A percentile compares a stretch with the other conserved stretches of the same genome.
Evolutionary conservation across 2,113 vertebrate genomes (phyloP).

Genomic region (Ailurus styani): DNA sequence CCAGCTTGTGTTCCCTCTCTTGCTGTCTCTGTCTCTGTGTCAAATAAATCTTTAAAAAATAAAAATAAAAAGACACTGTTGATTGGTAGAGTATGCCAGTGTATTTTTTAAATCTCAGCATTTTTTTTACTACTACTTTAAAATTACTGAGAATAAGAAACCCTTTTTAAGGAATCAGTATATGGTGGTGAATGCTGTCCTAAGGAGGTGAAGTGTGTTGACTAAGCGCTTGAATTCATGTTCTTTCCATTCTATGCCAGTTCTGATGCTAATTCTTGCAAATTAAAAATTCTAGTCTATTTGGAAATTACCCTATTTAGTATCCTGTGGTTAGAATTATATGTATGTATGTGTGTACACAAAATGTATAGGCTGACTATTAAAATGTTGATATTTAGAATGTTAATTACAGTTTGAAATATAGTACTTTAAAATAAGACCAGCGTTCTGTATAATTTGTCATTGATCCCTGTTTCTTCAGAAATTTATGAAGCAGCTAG

Average conservation of each 20-base stretch:
- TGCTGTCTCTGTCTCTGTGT: no score
- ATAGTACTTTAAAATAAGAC: background rate
- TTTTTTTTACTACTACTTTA: conserved; percentile 18
- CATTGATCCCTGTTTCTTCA: background rate
- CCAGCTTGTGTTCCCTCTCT: no score
- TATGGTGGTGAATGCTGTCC: background rate
- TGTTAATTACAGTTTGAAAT: background rate
- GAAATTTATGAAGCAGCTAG: background rate
- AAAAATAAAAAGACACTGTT: background rate
- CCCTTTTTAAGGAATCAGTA: background rate
- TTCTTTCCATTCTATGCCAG: background rate
- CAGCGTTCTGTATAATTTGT: background rate
- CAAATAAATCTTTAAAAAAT: no score
- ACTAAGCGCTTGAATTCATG: background rate
- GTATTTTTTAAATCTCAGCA: background rate
- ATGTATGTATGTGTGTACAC: no score
- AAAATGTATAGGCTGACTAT: background rate
- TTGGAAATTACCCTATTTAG: background rate
- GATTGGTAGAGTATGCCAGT: background rate
- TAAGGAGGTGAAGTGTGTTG: background rate
- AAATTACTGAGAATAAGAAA: conserved; percentile 15
- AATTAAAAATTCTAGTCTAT: background rate
- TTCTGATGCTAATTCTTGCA: background rate
- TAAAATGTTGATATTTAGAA: background rate
- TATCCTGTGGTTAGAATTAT: background rate